Conservation (phyloP, 2,113 vertebrate genomes). For the Myocastor coypus region DNA sequence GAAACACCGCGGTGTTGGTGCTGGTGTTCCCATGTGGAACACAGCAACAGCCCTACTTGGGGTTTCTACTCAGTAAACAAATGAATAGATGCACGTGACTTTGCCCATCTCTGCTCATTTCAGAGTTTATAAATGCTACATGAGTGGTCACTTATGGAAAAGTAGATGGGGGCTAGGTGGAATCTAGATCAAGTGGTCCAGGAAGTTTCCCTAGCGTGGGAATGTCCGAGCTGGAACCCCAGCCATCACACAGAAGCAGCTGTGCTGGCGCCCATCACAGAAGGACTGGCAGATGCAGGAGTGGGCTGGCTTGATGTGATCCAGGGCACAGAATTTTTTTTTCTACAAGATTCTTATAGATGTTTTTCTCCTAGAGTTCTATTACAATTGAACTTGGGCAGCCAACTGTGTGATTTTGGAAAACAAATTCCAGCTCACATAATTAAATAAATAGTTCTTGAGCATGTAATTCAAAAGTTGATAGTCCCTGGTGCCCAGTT, state of each 20-base stretch:
- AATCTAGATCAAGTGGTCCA: neutral
- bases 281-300: neutral
- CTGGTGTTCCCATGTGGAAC: neutral
- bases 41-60: neutral
- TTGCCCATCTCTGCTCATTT: neutral
- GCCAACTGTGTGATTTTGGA: neutral
- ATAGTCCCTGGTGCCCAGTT: neutral
- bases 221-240: neutral
- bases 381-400: neutral
- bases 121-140: neutral
- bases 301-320: neutral
- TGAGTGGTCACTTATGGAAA: neutral
- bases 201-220: neutral
- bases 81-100: neutral
- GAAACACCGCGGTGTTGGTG: neutral
- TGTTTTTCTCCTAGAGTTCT: neutral
- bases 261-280: neutral
- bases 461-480: neutral
- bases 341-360: neutral
- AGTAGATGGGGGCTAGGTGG: neutral
- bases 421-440: neutral
- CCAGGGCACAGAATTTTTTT: neutral
- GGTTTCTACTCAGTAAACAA: constrained; percentile 11
- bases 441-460: constrained; percentile 21
- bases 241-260: neutral